phyloP scores from a whole-genome alignment of 2,113 vertebrate genomes.

The Tetrao urogallus region DNA sequence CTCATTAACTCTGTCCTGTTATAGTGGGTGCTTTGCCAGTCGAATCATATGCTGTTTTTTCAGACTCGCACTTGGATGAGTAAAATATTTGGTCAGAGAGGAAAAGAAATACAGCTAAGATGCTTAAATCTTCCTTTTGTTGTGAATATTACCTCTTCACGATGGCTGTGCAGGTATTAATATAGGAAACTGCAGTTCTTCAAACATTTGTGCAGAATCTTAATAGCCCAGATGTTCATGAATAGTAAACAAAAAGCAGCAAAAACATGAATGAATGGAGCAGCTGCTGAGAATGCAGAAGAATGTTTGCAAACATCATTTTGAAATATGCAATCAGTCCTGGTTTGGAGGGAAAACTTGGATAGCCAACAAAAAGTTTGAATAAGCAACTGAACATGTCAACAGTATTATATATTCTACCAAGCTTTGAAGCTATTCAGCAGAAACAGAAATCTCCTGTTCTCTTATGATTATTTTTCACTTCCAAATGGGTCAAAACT shows the following conservation, averaged over 20 bases:
- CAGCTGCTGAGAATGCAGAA: conserved; percentile 55
- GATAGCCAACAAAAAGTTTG: conserved; percentile 45
- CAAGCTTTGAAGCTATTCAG: background rate
- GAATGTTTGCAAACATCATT: conserved; percentile 68
- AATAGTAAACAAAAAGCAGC: conserved; percentile 61
- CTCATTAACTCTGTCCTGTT: background rate
- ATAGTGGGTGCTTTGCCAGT: background rate
- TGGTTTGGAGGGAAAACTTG: conserved; percentile 47
- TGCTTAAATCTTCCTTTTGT: background rate
- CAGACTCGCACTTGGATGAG: background rate
- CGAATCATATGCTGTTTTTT: background rate
- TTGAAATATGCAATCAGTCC: conserved; percentile 47
- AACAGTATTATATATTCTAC: background rate
- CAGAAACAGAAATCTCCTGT: background rate
- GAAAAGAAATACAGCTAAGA: background rate
- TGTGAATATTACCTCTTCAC: background rate
- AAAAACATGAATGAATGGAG: conserved; percentile 48
- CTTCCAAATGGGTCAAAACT: background rate
- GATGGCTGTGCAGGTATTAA: background rate
- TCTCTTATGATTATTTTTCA: background rate
- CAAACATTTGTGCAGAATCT: conserved; percentile 9
- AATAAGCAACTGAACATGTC: conserved; percentile 15
- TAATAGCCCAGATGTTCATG: conserved; percentile 69
- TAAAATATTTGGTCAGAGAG: background rate
- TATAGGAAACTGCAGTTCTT: background rate